These are phyloP conservation scores for Lineus longissimus DNA, from an alignment of 1,140 invertebrate species.

Conservation along the genomic window DNA sequence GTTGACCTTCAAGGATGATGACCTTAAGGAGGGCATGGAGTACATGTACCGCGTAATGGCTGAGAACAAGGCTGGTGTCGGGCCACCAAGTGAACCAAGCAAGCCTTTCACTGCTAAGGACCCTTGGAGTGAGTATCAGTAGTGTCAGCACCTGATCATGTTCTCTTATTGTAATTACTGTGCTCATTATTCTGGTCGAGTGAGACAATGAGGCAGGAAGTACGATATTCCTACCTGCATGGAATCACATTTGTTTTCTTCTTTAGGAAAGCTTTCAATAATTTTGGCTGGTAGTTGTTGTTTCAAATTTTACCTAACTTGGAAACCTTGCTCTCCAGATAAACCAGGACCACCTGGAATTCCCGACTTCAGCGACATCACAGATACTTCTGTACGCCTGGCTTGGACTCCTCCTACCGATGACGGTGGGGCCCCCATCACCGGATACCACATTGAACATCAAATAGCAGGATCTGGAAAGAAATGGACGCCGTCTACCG, in stretches of 20 bases:
- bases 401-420: constrained; percentile 83
- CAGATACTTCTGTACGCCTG: not conserved
- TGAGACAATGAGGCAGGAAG: too few species aligned
- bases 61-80: constrained; percentile 87
- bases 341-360: constrained; percentile 66
- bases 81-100: constrained; percentile 75
- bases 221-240: too few species aligned
- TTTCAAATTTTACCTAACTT: too few species aligned
- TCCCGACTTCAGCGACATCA: constrained; percentile 47
- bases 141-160: too few species aligned
- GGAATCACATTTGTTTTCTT: too few species aligned
- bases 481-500: constrained; percentile 40
- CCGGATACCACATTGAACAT: constrained; percentile 94
- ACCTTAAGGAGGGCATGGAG: constrained; percentile 82
- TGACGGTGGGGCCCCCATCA: constrained; percentile 88
- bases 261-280: too few species aligned
- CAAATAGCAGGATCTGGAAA: constrained; percentile 71
- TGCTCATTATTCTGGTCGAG: too few species aligned
- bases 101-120: constrained; percentile 84
- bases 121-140: constrained; percentile 69
- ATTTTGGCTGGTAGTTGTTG: too few species aligned
- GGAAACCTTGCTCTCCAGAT: constrained; percentile 34
- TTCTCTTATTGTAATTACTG: too few species aligned
- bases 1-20: constrained; percentile 55
- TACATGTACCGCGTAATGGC: constrained; percentile 95